Percentiles rank a stretch among this genome's conserved stretches.
Conservation (phyloP, 2,113 vertebrate species). For the Rhadina sibilatrix region DNA sequence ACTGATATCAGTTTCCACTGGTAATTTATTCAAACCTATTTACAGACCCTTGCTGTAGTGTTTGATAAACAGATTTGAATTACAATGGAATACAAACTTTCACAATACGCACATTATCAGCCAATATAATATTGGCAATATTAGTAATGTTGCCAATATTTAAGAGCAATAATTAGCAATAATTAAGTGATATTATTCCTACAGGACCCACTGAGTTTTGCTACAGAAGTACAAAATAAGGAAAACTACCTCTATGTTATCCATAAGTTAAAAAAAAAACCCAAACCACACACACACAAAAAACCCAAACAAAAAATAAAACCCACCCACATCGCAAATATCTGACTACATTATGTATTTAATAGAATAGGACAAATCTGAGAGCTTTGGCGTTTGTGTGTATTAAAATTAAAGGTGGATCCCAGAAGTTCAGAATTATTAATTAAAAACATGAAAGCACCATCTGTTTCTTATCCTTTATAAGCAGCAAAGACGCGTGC, state of each 20-base stretch:
- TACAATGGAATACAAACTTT: not conserved
- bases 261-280: not conserved
- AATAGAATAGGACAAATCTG: not conserved
- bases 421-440: not conserved
- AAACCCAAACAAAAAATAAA: not conserved
- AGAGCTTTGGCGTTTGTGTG: accelerated
- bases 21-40: not conserved
- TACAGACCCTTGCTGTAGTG: not conserved
- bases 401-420: not conserved
- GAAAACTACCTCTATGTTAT: not conserved
- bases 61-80: not conserved
- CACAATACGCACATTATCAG: not conserved
- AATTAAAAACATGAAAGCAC: not conserved
- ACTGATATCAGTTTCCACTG: not conserved
- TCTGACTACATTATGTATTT: not conserved
- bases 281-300: not conserved
- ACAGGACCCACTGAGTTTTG: not conserved
- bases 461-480: not conserved
- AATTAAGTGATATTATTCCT: not conserved
- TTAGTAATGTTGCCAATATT: not conserved
- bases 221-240: not conserved
- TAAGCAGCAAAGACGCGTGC: not conserved
- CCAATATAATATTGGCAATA: not conserved
- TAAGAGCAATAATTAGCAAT: not conserved
- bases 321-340: not conserved